A percentile compares a stretch with the other conserved stretches of the same genome.
phyloP scores from a whole-genome alignment of 2,797 vertebrate genomes.

The Streptopelia turtur region DNA sequence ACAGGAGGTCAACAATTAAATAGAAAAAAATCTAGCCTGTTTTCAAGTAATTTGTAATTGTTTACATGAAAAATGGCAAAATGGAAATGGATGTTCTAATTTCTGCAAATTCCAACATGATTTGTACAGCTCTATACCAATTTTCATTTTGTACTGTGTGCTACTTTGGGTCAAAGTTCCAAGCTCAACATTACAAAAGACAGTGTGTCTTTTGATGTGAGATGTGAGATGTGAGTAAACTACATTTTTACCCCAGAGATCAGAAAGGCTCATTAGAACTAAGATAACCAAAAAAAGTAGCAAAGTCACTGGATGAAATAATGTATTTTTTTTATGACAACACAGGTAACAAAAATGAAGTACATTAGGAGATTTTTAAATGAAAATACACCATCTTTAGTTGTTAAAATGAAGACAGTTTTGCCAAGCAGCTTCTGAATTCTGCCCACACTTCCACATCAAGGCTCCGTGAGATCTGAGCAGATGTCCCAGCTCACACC shows the following conservation, averaged over 20 bases:
- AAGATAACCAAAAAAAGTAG: not conserved
- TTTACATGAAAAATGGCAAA: not conserved
- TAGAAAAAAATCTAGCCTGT: not conserved
- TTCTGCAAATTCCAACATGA: not conserved
- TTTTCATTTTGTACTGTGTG: not conserved
- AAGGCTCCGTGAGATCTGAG: not conserved
- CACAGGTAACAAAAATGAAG: not conserved
- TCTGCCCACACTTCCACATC: not conserved
- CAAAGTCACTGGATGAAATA: not conserved
- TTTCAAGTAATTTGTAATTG: not conserved
- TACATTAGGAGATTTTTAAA: not conserved
- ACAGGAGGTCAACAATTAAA: not conserved
- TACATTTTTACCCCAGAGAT: not conserved
- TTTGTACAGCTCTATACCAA: not conserved
- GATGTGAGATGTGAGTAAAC: too few species aligned
- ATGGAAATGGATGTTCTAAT: not conserved
- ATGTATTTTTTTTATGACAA: not conserved
- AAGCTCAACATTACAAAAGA: not conserved
- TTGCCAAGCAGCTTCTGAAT: not conserved
- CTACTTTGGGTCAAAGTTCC: not conserved
- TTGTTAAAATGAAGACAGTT: not conserved
- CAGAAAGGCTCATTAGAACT: not conserved
- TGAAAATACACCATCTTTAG: not conserved
- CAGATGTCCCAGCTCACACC: not conserved
- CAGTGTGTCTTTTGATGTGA: too few species aligned